These are phyloP conservation scores for Poeciliopsis presidionis DNA, from an alignment of 2,797 vertebrate species.

Conservation along the genomic window DNA sequence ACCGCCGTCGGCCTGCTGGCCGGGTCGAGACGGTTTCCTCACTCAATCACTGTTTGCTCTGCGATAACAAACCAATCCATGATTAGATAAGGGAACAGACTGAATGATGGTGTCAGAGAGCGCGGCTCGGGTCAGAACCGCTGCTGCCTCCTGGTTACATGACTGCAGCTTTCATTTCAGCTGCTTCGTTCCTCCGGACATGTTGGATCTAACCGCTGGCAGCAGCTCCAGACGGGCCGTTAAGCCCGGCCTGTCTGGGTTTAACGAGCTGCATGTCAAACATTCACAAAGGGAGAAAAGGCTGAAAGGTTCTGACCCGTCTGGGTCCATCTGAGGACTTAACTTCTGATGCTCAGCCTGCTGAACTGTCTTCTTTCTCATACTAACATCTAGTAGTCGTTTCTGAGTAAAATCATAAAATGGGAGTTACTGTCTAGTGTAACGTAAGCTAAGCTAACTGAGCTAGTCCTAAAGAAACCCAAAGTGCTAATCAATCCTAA, in stretches of 20 bases:
- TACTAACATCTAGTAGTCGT: neutral
- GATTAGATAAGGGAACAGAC: conserved; percentile 8
- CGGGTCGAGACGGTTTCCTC: neutral
- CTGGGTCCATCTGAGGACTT: neutral
- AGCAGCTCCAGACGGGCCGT: neutral
- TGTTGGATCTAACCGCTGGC: neutral
- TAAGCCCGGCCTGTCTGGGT: neutral
- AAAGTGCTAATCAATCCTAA: neutral
- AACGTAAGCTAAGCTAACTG: no score
- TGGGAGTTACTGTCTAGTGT: no score
- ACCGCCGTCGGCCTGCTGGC: neutral
- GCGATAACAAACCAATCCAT: neutral
- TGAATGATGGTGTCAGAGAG: neutral
- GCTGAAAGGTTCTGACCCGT: neutral
- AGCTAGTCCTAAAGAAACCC: no score
- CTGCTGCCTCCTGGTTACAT: no score
- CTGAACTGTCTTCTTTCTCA: neutral
- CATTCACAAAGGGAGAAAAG: neutral
- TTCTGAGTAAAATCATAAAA: neutral
- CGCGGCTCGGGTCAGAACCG: neutral
- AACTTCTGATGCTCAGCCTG: neutral
- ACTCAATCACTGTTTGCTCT: neutral
- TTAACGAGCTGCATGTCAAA: neutral
- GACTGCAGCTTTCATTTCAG: no score
- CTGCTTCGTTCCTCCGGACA: neutral